Base-by-base conservation (phyloP, 2,888 invertebrate species). In the Melieria picta region DNA sequence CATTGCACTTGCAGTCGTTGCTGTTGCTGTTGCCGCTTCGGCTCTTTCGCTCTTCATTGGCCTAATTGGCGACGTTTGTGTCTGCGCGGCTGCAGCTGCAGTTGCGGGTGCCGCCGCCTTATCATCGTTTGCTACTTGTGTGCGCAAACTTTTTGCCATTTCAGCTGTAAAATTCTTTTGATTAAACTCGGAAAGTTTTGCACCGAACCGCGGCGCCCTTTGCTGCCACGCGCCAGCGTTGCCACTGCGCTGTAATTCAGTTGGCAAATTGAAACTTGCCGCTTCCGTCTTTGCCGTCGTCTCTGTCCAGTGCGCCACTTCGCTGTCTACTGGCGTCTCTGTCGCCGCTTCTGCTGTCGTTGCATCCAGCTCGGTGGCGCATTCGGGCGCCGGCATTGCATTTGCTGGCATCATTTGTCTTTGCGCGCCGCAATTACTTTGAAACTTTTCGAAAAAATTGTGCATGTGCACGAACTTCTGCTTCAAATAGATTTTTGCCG, bases 371-470 rank as follows among this genome's bases (percentile, higher is more conserved):
- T 66, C 72, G 13, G 61, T 56, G 7, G 73, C 73, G 62, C 78
- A 78, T 4, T 63, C 10, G 13, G 78, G 77, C 50, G 68, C 42
- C 46, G 50, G 64, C 61, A 71, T 45, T 11, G 71, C 30, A 3
- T 56, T 57, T 9, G 57, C 50, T 63, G 70, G 52, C 30, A 10
- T 30, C 48, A 10, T 42, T 63, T 69, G 69, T 71, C 66, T 72
- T 65, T 62, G 16, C 9, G 72, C 72, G 62, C 71, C 73, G 68
- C 80, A 80, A 64, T 76, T 76, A 10, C 77, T 76, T 50, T 76
- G 77, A 65, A 85, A 86, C 72, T 80, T 79, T 69, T 83, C 81
- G 70, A 81, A 80, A 74, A 84, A 84, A 75, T 84, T 82, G 65
- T 82, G 81, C 79, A 80, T 80, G 76, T 82, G 83, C 73, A 81